Conservation (phyloP, 2,888 invertebrate genomes). For the Panzeria rudis region DNA sequence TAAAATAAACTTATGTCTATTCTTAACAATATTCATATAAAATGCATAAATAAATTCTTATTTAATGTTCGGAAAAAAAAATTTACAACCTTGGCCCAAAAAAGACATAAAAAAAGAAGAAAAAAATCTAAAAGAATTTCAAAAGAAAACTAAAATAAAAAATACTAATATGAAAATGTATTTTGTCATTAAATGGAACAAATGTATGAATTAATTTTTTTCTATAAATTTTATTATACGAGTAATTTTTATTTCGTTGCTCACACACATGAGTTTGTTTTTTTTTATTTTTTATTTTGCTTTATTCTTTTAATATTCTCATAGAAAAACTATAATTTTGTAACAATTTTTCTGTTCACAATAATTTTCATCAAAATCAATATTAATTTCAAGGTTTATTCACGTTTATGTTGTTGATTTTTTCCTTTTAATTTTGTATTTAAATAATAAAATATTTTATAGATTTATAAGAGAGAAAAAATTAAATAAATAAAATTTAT, state of each 20-base stretch:
- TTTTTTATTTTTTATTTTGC: neutral
- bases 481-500: slow-evolving; percentile 26
- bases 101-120: neutral
- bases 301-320: slow-evolving; percentile 14
- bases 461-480: neutral
- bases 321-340: slow-evolving; percentile 51
- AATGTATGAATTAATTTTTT: neutral
- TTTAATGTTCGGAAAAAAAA: slow-evolving; percentile 40
- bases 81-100: slow-evolving; percentile 62
- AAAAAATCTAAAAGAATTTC: slow-evolving; percentile 10
- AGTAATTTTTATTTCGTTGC: slow-evolving; percentile 20
- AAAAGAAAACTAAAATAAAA: slow-evolving; percentile 7
- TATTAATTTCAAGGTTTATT: slow-evolving; percentile 58
- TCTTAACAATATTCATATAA: neutral
- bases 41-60: slow-evolving; percentile 29
- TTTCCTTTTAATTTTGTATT: neutral
- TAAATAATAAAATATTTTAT: slow-evolving; percentile 50
- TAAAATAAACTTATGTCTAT: neutral
- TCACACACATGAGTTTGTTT: neutral
- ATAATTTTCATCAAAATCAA: slow-evolving; percentile 69
- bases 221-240: slow-evolving; percentile 38
- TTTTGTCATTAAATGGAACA: slow-evolving; percentile 43
- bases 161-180: slow-evolving; percentile 36
- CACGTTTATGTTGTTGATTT: neutral
- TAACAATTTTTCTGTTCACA: slow-evolving; percentile 53